Percentiles rank a stretch among this genome's conserved stretches.
These are phyloP conservation scores for Tricholaema leucomelas DNA, from an alignment of 2,113 vertebrate genomes.

Conservation along the genomic window DNA sequence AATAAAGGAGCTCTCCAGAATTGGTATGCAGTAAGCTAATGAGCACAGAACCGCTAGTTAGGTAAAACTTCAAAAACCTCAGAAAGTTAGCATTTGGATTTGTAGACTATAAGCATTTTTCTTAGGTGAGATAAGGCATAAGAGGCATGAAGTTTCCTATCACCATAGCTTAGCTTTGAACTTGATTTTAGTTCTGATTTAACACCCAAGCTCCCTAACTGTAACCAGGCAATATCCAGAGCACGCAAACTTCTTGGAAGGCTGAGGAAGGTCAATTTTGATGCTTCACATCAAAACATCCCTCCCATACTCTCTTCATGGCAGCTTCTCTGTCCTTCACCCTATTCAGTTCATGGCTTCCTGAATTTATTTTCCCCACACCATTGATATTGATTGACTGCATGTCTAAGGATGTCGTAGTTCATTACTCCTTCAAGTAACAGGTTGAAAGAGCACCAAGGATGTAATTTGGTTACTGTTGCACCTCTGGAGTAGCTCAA, in stretches of 20 bases:
- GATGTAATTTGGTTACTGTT: not conserved
- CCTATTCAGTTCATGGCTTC: not conserved
- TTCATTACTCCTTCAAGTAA: not conserved
- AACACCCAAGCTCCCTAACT: too few species aligned
- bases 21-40: not conserved
- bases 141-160: not conserved
- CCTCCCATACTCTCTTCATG: not conserved
- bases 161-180: not conserved
- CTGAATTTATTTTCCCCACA: not conserved
- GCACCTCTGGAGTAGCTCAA: not conserved
- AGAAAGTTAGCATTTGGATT: not conserved
- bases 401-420: not conserved
- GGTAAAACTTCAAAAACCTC: not conserved
- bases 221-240: too few species aligned
- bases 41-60: not conserved
- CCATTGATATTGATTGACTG: not conserved
- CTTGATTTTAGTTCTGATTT: not conserved
- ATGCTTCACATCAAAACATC: not conserved
- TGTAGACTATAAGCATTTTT: not conserved
- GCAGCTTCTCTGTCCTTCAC: not conserved
- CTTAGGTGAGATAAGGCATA: not conserved
- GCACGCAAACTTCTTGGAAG: too few species aligned
- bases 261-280: too few species aligned
- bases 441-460: not conserved
- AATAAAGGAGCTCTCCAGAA: not conserved